These are phyloP conservation scores for Allolobophora icterica DNA, from an alignment of 2,888 invertebrate genomes.

Conservation along the genomic window DNA sequence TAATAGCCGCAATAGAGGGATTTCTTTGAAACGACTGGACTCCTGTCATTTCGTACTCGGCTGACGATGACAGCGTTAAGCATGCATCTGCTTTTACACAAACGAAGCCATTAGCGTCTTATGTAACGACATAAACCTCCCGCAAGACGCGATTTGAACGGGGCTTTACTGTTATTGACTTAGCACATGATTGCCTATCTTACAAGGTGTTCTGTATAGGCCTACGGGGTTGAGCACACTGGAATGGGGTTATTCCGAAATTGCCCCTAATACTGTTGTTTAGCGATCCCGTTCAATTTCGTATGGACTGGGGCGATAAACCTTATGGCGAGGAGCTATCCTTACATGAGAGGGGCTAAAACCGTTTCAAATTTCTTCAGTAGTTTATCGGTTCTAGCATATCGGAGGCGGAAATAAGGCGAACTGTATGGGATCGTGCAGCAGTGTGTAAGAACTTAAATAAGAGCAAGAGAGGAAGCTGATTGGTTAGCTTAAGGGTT, in stretches of 20 bases:
- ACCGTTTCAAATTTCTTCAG: background rate
- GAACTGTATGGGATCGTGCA: background rate
- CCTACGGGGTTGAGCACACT: background rate
- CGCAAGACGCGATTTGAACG: background rate
- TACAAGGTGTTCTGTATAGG: background rate
- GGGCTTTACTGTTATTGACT: background rate
- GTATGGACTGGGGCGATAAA: no score
- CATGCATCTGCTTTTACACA: background rate
- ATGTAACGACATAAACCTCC: background rate
- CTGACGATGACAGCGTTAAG: background rate
- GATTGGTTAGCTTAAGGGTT: background rate
- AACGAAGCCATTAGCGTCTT: background rate
- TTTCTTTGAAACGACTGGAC: background rate
- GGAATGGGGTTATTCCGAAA: background rate
- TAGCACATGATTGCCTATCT: background rate
- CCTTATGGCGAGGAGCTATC: no score
- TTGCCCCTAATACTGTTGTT: no score
- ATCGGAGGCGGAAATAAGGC: background rate
- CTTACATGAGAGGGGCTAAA: background rate
- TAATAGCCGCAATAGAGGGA: conserved; percentile 10
- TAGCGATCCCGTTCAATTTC: no score
- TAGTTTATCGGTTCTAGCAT: background rate
- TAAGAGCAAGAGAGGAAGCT: background rate
- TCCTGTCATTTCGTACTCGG: background rate
- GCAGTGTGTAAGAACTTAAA: background rate